phyloP scores from a whole-genome alignment of 2,888 invertebrate genomes.

The Luperina nickerlii region DNA sequence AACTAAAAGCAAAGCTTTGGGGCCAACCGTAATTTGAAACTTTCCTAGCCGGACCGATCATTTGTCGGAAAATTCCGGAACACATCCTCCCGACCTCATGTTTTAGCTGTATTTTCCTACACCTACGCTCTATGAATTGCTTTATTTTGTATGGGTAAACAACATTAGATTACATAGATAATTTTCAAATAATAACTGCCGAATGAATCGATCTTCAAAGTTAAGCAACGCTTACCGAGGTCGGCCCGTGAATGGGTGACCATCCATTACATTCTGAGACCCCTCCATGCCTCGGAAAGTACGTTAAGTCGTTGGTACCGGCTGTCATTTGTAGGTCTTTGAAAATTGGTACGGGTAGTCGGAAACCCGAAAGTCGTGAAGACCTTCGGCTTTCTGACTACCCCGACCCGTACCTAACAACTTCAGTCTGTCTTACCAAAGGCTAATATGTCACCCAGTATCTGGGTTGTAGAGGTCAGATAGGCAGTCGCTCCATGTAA shows the following conservation, averaged over 20 bases:
- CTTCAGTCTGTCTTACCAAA: background rate
- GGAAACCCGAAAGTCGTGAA: background rate
- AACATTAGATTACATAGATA: background rate
- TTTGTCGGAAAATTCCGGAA: slow-evolving; percentile 79
- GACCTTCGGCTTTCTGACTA: too few relatives aligned
- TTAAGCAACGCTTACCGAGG: background rate
- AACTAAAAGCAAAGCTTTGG: slow-evolving; percentile 71
- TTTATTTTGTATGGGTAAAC: slow-evolving; percentile 25
- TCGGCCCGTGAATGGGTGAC: too few relatives aligned
- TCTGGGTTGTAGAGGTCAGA: background rate
- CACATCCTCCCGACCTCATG: slow-evolving; percentile 71
- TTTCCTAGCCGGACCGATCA: slow-evolving; percentile 74
- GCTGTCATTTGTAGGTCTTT: too few relatives aligned
- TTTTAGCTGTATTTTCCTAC: slow-evolving; percentile 72
- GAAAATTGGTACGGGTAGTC: background rate
- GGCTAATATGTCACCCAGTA: background rate
- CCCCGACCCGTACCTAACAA: background rate
- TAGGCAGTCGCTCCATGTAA: background rate
- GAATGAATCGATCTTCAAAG: background rate
- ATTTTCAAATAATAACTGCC: background rate
- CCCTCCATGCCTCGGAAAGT: background rate
- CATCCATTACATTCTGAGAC: background rate
- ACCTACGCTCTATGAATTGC: slow-evolving; percentile 38
- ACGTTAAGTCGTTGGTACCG: background rate
- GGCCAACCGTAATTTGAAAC: slow-evolving; percentile 77